Evolutionary conservation across 2,113 vertebrate genomes (phyloP).

Genomic region (Caracal caracal): DNA sequence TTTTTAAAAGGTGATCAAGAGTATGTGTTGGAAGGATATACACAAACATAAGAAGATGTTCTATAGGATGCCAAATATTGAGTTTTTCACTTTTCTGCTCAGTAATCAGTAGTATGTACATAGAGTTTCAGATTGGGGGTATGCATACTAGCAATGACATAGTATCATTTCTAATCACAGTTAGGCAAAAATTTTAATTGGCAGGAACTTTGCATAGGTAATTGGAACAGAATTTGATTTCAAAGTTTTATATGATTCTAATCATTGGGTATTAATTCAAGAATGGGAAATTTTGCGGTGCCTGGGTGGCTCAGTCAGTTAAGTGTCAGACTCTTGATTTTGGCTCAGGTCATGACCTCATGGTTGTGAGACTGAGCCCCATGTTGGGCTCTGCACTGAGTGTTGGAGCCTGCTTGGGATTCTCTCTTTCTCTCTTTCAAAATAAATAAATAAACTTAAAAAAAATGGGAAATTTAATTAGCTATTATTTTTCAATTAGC

Average conservation of each 20-base stretch:
- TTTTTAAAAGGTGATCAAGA: not conserved
- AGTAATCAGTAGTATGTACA: not conserved
- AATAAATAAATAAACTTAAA: too few species aligned
- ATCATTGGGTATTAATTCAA: slow-evolving; percentile 10
- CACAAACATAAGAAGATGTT: not conserved
- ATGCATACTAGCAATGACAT: not conserved
- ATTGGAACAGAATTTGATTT: not conserved
- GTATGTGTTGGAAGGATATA: not conserved
- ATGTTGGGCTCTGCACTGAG: too few species aligned
- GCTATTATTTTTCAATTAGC: slow-evolving; percentile 8
- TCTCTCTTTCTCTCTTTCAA: too few species aligned
- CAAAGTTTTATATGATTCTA: slow-evolving; percentile 14
- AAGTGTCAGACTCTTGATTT: too few species aligned
- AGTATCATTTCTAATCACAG: not conserved
- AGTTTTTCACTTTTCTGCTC: not conserved
- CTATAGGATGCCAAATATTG: not conserved
- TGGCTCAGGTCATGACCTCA: too few species aligned
- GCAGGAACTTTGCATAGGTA: not conserved
- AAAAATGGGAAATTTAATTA: not conserved
- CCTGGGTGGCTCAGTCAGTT: too few species aligned
- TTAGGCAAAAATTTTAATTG: slow-evolving; percentile 19
- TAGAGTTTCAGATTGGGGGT: not conserved
- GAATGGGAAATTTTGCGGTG: not conserved
- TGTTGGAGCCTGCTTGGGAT: too few species aligned
- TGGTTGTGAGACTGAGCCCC: too few species aligned